These are phyloP conservation scores for Dicerorhinus sumatrensis DNA, from an alignment of 2,113 vertebrate species.

Conservation along the genomic window DNA sequence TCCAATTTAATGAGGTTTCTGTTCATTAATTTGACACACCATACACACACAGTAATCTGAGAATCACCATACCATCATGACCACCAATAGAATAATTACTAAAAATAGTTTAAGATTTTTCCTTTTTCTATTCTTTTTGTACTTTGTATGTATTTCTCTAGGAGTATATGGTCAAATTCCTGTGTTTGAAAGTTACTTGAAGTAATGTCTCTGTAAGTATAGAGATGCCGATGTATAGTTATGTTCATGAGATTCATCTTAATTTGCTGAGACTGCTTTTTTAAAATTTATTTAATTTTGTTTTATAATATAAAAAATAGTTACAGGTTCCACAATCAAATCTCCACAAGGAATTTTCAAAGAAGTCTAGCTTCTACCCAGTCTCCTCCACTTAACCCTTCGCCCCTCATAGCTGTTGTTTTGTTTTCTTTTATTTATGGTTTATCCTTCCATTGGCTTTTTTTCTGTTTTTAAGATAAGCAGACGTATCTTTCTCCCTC, in stretches of 20 bases:
- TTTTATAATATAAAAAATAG: not conserved
- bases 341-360: not conserved
- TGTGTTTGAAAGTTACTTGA: not conserved
- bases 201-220: not conserved
- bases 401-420: not conserved
- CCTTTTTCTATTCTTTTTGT: not conserved
- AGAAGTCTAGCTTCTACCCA: not conserved
- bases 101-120: not conserved
- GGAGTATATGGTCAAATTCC: not conserved
- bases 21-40: not conserved
- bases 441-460: not conserved
- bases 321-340: not conserved
- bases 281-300: not conserved
- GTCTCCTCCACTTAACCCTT: not conserved
- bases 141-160: not conserved
- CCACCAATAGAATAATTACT: not conserved
- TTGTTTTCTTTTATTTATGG: not conserved
- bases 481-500: not conserved
- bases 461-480: not conserved
- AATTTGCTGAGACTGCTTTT: not conserved
- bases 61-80: not conserved
- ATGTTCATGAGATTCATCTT: not conserved
- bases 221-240: not conserved
- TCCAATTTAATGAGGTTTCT: too few species aligned
- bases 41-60: not conserved